These are phyloP conservation scores for Drosophila mayaguana DNA, from an alignment of 2,888 invertebrate genomes.

Conservation along the genomic window DNA sequence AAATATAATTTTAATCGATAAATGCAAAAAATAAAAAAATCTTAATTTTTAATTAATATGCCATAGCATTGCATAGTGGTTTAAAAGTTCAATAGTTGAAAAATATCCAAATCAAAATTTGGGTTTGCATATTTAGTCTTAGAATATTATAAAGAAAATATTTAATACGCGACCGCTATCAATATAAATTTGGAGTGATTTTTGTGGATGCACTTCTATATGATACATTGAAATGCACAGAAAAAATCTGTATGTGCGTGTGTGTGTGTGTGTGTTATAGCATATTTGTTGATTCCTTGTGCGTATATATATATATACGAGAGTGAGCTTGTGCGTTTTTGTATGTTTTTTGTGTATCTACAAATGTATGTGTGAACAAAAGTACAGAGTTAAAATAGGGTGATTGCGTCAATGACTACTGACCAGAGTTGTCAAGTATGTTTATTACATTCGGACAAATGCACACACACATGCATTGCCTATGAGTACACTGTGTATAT, in stretches of 20 bases:
- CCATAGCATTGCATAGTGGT: neutral
- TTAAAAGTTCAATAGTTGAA: neutral
- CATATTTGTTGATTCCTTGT: constrained; percentile 31
- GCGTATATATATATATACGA: neutral
- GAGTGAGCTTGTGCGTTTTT: constrained; percentile 14
- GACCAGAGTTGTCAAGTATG: constrained; percentile 71
- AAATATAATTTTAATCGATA: constrained; percentile 37
- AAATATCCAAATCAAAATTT: neutral
- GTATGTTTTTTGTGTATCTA: constrained; percentile 34
- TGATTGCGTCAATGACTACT: constrained; percentile 76
- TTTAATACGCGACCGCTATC: neutral
- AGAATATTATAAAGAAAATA: neutral
- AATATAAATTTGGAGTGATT: neutral
- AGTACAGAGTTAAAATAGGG: constrained; percentile 70
- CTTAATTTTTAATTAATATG: neutral
- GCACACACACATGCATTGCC: neutral
- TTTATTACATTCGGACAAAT: constrained; percentile 17
- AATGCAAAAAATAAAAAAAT: neutral
- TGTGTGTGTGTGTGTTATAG: constrained; percentile 7
- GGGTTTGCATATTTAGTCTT: neutral
- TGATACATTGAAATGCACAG: neutral
- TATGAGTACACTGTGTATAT: neutral
- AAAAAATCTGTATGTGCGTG: neutral
- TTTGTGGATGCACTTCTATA: neutral
- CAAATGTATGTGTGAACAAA: constrained; percentile 34